Base-by-base conservation (phyloP, 2,113 vertebrate genomes). In the Antechinus flavipes region DNA sequence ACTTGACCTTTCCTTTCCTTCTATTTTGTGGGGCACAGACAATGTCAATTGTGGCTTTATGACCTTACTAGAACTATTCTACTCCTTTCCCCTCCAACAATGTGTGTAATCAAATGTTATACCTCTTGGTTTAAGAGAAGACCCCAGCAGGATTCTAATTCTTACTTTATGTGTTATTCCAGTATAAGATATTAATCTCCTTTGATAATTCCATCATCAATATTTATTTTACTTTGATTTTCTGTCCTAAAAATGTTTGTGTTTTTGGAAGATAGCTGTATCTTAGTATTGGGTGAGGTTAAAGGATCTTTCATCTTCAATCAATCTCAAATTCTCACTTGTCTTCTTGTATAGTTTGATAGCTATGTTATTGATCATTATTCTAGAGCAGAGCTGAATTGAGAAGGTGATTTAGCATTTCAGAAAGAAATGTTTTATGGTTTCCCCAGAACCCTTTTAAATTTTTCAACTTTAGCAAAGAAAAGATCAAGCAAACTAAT, bases 181-280 rank as follows among this genome's bases (percentile, higher is more conserved):
- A 42, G 68, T 42, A 42, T 84, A 84, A 84, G n/a, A 19, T 84
- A 42, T 42, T 84, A 84, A 84, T 84, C 10, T 96, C 89, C 90
- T 91, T 91, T 25, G 50, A 22, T 55, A 93, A 16, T 91, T 12
- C 4, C 61, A 8, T 91, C 90, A 24, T 52, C n/a, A 30, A 26
- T 4, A 24, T 54, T 50, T 76, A 91, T 50, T 91, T 94, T 23
- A 53, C 92, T 95, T 76, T 91, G 26, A 54, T 89, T 22, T 16
- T 19, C 7, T 92, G 0, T 10, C 6, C 16, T 35, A 91, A 93
- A 0, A 56, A 91, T 47, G 55, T 0, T 14, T 94, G 35, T 1
- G 27, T 84, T 96, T 97, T 93, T 90, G 16, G 53, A 90, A 97
- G 55, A 93, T 2, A 35, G 19, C 84, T 61, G 26, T 5, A 90